A percentile compares a stretch with the other conserved stretches of the same genome.
phyloP scores from a whole-genome alignment of 2,113 vertebrate species.

The Salvelinus sp. region DNA sequence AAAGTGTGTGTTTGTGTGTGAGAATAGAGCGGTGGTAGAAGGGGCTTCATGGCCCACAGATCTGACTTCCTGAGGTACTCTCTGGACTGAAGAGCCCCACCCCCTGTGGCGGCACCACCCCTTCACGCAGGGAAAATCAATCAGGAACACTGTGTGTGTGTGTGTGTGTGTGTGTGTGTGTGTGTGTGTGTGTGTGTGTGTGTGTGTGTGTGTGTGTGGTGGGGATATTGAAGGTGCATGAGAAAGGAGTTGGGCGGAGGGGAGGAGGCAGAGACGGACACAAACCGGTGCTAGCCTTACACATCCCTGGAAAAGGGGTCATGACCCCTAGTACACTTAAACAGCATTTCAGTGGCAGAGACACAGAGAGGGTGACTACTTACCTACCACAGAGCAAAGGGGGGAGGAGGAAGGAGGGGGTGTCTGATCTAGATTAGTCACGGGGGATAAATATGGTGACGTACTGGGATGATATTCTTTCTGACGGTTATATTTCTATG shows the following conservation, averaged over 20 bases:
- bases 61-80: slow-evolving; percentile 61
- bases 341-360: slow-evolving; percentile 52
- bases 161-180: slow-evolving; percentile 11
- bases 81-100: slow-evolving; percentile 36
- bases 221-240: slow-evolving; percentile 48
- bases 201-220: slow-evolving; percentile 37
- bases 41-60: slow-evolving; percentile 27
- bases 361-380: slow-evolving; percentile 31
- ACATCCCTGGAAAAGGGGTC: slow-evolving; percentile 68
- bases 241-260: slow-evolving; percentile 43
- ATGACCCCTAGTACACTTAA: slow-evolving; percentile 58
- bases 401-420: neutral
- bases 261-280: slow-evolving; percentile 34
- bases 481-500: too few species aligned
- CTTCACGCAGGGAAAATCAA: slow-evolving; percentile 64
- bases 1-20: slow-evolving; percentile 14
- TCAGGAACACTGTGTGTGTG: slow-evolving; percentile 59
- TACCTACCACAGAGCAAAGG: slow-evolving; percentile 6
- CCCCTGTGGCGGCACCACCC: slow-evolving; percentile 46
- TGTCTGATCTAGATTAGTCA: neutral
- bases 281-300: slow-evolving; percentile 57
- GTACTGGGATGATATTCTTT: too few species aligned
- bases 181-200: slow-evolving; percentile 22
- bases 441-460: neutral
- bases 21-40: slow-evolving; percentile 12